Evolutionary conservation across 2,113 vertebrate species (phyloP).

Genomic region (Sialia sialis): DNA sequence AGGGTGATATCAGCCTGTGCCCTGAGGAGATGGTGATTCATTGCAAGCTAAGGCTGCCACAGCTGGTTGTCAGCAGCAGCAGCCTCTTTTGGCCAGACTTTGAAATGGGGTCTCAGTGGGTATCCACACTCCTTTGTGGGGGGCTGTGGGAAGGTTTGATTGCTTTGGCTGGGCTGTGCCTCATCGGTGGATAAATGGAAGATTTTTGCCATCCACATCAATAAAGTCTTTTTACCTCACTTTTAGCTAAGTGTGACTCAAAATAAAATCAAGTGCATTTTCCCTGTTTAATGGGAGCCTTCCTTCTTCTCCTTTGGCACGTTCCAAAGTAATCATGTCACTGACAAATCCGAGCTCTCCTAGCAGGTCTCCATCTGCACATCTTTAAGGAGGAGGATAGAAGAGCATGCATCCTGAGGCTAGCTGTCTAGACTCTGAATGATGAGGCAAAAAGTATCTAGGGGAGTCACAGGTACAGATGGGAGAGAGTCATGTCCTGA

Average conservation of each 20-base stretch:
- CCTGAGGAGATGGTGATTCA: not conserved
- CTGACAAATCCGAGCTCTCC: not conserved
- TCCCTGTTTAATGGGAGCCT: not conserved
- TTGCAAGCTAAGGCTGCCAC: not conserved
- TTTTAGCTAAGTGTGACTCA: not conserved
- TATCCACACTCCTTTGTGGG: not conserved
- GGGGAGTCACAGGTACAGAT: not conserved
- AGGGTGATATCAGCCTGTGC: not conserved
- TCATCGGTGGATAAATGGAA: not conserved
- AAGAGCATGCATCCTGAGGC: not conserved
- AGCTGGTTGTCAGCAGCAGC: not conserved
- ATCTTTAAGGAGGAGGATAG: not conserved
- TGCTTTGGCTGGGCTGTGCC: not conserved
- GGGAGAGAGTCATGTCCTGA: not conserved
- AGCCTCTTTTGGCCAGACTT: not conserved
- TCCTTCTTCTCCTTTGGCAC: not conserved
- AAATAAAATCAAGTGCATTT: not conserved
- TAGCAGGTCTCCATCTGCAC: not conserved
- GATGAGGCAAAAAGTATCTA: not conserved
- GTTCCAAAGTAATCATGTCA: not conserved
- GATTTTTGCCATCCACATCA: not conserved
- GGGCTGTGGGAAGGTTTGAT: not conserved
- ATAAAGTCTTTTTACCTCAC: not conserved
- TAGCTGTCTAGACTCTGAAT: not conserved
- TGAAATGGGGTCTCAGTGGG: not conserved